phyloP scores from a whole-genome alignment of 2,888 invertebrate genomes.

The Pocota personata region DNA sequence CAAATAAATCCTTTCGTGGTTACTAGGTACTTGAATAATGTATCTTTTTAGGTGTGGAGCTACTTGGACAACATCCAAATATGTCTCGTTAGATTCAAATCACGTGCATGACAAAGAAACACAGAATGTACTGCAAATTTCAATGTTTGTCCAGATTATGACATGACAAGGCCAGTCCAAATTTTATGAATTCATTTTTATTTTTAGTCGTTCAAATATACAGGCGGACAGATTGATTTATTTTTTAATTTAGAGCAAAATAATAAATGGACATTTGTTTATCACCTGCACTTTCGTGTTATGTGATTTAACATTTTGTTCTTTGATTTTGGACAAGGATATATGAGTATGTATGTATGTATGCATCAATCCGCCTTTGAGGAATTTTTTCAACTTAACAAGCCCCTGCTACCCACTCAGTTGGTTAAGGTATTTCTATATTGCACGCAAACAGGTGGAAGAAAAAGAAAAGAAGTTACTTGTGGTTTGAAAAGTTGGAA shows the following conservation, averaged over 20 bases:
- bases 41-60: not conserved
- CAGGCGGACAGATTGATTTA: not conserved
- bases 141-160: not conserved
- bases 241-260: not conserved
- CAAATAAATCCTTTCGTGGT: too few species aligned
- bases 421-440: too few species aligned
- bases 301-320: not conserved
- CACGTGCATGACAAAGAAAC: not conserved
- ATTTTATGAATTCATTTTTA: not conserved
- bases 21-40: too few species aligned
- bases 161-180: not conserved
- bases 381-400: too few species aligned
- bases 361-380: too few species aligned
- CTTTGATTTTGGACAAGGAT: not conserved
- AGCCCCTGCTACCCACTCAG: too few species aligned
- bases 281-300: not conserved
- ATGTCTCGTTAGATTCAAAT: not conserved
- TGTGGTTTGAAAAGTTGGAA: too few species aligned
- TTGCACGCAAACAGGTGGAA: too few species aligned
- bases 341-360: not conserved
- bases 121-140: not conserved
- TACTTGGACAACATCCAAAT: not conserved
- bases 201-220: not conserved
- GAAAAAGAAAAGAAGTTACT: too few species aligned
- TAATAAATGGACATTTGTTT: not conserved